Evolutionary conservation across 2,888 invertebrate species (phyloP), one percentile per base, ranked within the genome.

Genomic region (Mimachlamys varia): DNA sequence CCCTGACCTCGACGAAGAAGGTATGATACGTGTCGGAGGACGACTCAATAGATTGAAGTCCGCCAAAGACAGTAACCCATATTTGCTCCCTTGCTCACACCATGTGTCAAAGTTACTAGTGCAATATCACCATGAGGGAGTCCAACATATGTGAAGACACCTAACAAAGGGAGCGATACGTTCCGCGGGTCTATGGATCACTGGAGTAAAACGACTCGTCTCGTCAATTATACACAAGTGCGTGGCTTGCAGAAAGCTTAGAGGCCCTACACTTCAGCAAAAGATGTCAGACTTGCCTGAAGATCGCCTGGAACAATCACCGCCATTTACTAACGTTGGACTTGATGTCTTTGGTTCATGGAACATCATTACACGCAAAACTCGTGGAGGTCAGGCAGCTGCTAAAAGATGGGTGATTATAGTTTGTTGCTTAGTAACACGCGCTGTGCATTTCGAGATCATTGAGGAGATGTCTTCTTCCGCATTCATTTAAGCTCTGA

Each of bases 271-370:
- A 33, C 76, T 88, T 44, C 44, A n/a, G 44, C 88, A 62, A 88
- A 62, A 53, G 88, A 92, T 91, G 93, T 88, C 55, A 0, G 53
- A 89, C 88, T 88, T 93, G 17, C 93, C 93, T 55, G 5, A 5
- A 15, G 92, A 92, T 89, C n/a, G 93, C 12, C 0, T 91, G 0
- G 44, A 88, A 38, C 89, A 27, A 88, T 38, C 15, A n/a, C 92
- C 93, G 17, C 92, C 93, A 88, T 93, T 93, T 87, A 90, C 93
- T 0, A 88, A 88, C 58, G 92, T 92, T 62, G 93, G 93, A 0
- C 89, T 93, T 0, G 92, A 93, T 87, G 37, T 19, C n/a, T 93
- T 93, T 88, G 93, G 93, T 44, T 92, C 89, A n/a, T 92, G 92
- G 93, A 27, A 22, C 49, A 89, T 92, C 0, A 87, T 90, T 15